Conservation (phyloP, 2,888 invertebrate species). For the Spicauda simplicius region DNA sequence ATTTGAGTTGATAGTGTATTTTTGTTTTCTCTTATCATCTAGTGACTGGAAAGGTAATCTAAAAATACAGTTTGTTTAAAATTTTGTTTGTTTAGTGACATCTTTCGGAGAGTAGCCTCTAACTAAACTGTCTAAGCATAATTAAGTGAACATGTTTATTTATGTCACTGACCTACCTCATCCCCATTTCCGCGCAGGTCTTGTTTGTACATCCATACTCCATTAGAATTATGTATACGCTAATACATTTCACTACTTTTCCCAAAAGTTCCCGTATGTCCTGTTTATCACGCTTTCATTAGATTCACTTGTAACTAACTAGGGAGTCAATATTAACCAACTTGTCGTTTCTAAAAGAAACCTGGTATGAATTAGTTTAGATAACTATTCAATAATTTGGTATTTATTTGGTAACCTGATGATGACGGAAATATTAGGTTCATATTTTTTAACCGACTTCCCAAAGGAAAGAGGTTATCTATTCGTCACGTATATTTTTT, state of each 20-base stretch:
- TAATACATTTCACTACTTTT: background rate
- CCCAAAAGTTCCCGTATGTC: background rate
- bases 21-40: background rate
- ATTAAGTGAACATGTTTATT: background rate
- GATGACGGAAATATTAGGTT: too few species aligned
- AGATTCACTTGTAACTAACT: too few species aligned
- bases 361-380: too few species aligned
- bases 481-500: too few species aligned
- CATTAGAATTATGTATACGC: background rate
- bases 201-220: background rate
- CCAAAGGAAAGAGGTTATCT: too few species aligned
- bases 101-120: conserved; percentile 40
- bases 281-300: too few species aligned
- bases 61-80: background rate
- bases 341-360: too few species aligned
- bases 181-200: background rate
- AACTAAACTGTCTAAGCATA: background rate
- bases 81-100: conserved; percentile 26
- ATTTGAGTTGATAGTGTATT: conserved; percentile 3
- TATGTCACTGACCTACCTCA: conserved; percentile 37
- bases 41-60: background rate
- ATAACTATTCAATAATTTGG: too few species aligned
- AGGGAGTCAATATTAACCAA: too few species aligned
- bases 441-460: too few species aligned
- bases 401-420: too few species aligned